Base-by-base conservation (phyloP, 2,797 vertebrate species). In the Melanogrammus aeglefinus region DNA sequence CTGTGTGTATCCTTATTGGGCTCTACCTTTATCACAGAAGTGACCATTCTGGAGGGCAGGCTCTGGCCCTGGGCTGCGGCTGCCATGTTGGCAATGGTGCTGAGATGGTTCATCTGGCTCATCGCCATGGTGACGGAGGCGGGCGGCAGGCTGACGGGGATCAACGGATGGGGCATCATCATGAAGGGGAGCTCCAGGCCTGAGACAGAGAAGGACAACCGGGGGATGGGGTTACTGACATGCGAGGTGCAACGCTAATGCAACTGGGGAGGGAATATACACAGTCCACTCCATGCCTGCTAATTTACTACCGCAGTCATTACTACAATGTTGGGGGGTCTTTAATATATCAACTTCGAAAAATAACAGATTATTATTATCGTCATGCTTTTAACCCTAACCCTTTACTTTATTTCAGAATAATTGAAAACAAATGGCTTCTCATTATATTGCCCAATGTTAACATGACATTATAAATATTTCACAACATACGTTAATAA, bases 31-130 rank as follows among this genome's bases (percentile, higher is more conserved):
- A 99, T 99, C 88, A 99, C 98, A 91, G 98, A 99, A 38, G 98
- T 99, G 93, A 99, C 97, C 91, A 96, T 97, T 92, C 98, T 96
- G 88, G 96, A 97, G 79, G 97, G 97, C 88, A 96, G 95, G 77
- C 95, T 97, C 93, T 99, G 97, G 90, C 97, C 96, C 95, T 99
- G 97, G 83, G 97, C 97, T 82, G 97, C 98, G 3, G 98, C 98
- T 0, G 98, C 98, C 98, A 99, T 99, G 89, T 98, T 99, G 80
- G 97, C 98, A 31, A 99, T 99, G 91, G 98, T 99, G 91, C 95
- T 99, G 91, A 99, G 97, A 91, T 99, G 98, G 93, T 99, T 99
- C 98, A 99, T 99, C 94, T 99, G 98, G 94, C 97, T 99, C 98
- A 99, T 99, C 1, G 98, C 98, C 98, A 99, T 99, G 27, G 98